Base-by-base conservation (phyloP, 2,888 invertebrate genomes). In the Tromatobia lineatoria region DNA sequence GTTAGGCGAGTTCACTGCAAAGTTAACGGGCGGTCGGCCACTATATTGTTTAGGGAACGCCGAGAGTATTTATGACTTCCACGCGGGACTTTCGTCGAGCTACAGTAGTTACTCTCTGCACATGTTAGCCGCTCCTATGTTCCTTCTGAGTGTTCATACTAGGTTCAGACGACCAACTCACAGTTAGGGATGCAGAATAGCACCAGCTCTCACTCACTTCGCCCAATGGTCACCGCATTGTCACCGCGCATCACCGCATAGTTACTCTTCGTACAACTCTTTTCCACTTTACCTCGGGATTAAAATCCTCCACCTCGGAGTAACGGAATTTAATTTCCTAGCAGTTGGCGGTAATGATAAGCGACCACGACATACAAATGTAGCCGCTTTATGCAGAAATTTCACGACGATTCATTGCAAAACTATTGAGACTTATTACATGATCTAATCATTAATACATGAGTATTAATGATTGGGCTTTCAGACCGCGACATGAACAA, bases 21-120 rank as follows among this genome's bases (percentile, higher is more conserved):
- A 91, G 91, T 92, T 92, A 91, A 88, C 88, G 87, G 83, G 85
- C 85, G 82, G 86, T 76, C 47, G 82, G 85, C 59, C 85, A 86
- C 90, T 92, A 90, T 90, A 91, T 91, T 92, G 91, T 91, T 91
- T 91, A 89, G 88, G 89, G 88, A 89, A 91, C 89, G 89, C 89
- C 90, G 88, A 87, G 90, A 88, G 90, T 91, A 91, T 91, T 92
- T 91, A 90, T 91, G 90, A 89, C 89, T 89, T 81, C 75, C 77
- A 82, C 80, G 80, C 86, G 81, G 79, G 81, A 76, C 80, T 85
- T 84, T 84, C 86, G 85, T 83, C 86, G 85, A 47, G 50, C 76
- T 45, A 38, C 50, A 25, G 59, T 79, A 69, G 79, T 74, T 76
- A 76, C 76, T 66, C 47, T 45, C 59, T 45, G 52, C 69, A 61